Evolutionary conservation across 2,797 vertebrate species (phyloP).

Genomic region (Karalla daura): DNA sequence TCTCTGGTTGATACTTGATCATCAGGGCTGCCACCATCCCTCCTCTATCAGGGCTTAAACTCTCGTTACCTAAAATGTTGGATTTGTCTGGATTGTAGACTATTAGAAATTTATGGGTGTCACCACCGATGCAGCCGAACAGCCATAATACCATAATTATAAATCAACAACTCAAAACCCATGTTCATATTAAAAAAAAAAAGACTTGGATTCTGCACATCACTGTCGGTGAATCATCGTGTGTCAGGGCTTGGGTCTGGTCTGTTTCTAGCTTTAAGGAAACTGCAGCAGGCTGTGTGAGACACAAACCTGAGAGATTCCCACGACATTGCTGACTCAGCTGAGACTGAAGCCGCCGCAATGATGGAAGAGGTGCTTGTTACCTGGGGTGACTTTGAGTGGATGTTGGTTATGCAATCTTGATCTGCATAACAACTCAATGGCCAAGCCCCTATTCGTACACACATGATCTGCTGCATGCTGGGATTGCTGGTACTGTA

Average conservation of each 20-base stretch:
- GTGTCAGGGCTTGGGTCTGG: background rate
- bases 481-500: slow-evolving; percentile 7
- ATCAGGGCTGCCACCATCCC: background rate
- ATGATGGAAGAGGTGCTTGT: slow-evolving; percentile 45
- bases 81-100: slow-evolving; percentile 9
- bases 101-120: background rate
- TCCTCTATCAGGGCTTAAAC: background rate
- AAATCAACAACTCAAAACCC: slow-evolving; percentile 6
- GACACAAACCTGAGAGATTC: slow-evolving; percentile 36
- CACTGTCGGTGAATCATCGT: slow-evolving; percentile 3
- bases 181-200: slow-evolving; percentile 1
- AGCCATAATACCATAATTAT: background rate
- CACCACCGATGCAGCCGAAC: background rate
- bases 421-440: slow-evolving; percentile 33
- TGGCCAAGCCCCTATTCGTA: slow-evolving; percentile 10
- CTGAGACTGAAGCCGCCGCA: slow-evolving; percentile 23
- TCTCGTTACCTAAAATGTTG: background rate
- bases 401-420: slow-evolving; percentile 51
- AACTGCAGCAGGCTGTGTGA: slow-evolving; percentile 21
- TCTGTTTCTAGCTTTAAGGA: slow-evolving; percentile 29
- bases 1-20: background rate
- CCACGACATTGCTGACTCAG: slow-evolving; percentile 48
- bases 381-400: slow-evolving; percentile 48
- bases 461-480: slow-evolving; percentile 12
- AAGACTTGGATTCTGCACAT: background rate